A percentile compares a stretch with the other conserved stretches of the same genome.
phyloP scores from a whole-genome alignment of 1,140 invertebrate species.

The Ceratitis capitata region DNA sequence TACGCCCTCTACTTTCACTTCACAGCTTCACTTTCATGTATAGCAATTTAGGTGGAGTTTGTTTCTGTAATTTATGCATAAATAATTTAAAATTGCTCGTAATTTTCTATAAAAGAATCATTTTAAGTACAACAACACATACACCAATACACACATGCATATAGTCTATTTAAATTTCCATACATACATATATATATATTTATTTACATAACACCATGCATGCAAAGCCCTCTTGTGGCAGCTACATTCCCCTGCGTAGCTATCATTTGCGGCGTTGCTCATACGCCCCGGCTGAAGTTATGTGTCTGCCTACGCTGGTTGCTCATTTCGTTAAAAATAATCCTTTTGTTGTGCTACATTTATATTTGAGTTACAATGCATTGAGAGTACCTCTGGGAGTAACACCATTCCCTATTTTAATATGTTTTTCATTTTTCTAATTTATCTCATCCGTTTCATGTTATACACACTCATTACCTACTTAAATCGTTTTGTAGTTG shows the following conservation, averaged over 20 bases:
- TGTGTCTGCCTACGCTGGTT: not conserved
- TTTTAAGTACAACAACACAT: not conserved
- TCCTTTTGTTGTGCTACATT: constrained; percentile 12
- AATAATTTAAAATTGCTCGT: constrained; percentile 41
- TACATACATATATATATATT: not conserved
- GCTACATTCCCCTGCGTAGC: not conserved
- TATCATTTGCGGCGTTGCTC: not conserved
- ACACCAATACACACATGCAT: not conserved
- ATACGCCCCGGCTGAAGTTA: not conserved
- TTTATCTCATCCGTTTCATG: not conserved
- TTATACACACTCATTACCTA: not conserved
- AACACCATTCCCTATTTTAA: not conserved
- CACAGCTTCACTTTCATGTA: too few species aligned
- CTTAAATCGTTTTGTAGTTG: not conserved
- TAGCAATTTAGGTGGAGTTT: not conserved
- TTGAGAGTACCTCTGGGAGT: too few species aligned
- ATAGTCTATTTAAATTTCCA: not conserved
- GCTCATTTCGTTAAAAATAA: constrained; percentile 9
- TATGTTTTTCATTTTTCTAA: not conserved
- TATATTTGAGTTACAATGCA: not conserved
- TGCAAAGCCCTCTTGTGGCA: not conserved
- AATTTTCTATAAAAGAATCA: constrained; percentile 36
- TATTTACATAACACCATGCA: not conserved
- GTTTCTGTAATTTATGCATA: not conserved
- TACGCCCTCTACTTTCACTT: not conserved